Base-by-base conservation (phyloP, 2,113 vertebrate species). In the Aramus guarauna region DNA sequence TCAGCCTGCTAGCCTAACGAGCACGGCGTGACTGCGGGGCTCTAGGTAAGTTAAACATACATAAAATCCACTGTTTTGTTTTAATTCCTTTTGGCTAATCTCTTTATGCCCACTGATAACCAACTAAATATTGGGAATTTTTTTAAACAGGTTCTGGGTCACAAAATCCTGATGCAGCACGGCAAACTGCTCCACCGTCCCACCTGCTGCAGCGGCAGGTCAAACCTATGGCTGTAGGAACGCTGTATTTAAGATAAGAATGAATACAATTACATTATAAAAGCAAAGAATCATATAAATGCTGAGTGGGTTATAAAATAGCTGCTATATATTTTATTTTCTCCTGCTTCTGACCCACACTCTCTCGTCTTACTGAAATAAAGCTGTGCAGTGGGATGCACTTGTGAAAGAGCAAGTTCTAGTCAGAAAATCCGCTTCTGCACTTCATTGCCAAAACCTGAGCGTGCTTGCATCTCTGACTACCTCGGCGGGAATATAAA, bases 321-420 rank as follows among this genome's bases (percentile, higher is more conserved):
- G 36, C 29, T 67, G n/a, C n/a, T 80, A 10, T 30, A 24, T n/a
- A 69, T 91, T 96, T 89, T 91, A 68, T 94, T 91, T 89, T 85
- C 59, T 90, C 24, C n/a, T 91, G 21, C 58, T 87, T 67, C 66
- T 79, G 78, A 93, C 26, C 27, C 45, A n/a, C 30, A 62, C 20
- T 53, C 72, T 83, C 86, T 90, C 76, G 48, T 48, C 77, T 91
- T 58, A 58, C 58, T 78, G 68, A 94, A 94, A 87, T 89, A 79
- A 92, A 93, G 32, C 37, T 73, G 29, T 66, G 58, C 62, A 69
- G 45, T 41, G 83, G 36, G 53, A 87, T 92, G 34, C 68, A 84
- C 36, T 96, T 52, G 32, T 1, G 2, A 91, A 95, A 91, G 29
- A 84, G 43, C 24, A 67, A 81, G 52, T 76, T 92, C 29, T 73